Evolutionary conservation across 2,888 invertebrate genomes (phyloP).

Genomic region (Sphaeridia pumilis): DNA sequence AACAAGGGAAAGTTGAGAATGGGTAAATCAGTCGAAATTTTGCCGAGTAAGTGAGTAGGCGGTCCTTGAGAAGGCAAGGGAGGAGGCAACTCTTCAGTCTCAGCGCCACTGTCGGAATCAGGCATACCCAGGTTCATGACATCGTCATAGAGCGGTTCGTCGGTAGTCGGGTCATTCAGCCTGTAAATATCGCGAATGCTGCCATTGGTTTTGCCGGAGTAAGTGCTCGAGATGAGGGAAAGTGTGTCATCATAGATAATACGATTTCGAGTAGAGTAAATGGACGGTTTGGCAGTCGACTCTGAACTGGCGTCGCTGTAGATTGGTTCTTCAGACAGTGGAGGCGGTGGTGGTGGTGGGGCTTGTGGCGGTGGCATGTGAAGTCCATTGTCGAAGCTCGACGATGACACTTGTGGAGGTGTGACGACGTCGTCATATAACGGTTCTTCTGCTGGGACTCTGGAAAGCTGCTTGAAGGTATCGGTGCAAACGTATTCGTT

Average conservation of each 20-base stretch:
- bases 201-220: background rate
- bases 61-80: slow-evolving; percentile 33
- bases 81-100: slow-evolving; percentile 31
- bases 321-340: background rate
- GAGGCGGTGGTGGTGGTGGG: slow-evolving; percentile 10
- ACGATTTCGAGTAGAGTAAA: background rate
- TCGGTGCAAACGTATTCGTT: background rate
- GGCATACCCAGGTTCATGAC: slow-evolving; percentile 23
- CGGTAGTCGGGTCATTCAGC: slow-evolving; percentile 1
- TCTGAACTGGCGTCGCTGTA: background rate
- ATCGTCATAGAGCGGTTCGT: slow-evolving; percentile 35
- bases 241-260: slow-evolving; percentile 35
- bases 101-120: slow-evolving; percentile 30
- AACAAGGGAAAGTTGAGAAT: slow-evolving; percentile 26
- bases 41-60: slow-evolving; percentile 25
- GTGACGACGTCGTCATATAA: slow-evolving; percentile 35
- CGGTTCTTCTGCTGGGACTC: slow-evolving; percentile 14
- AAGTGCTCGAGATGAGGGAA: slow-evolving; percentile 25
- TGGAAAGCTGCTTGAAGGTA: background rate
- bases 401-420: too few relatives aligned
- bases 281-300: background rate
- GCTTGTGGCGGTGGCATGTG: slow-evolving; percentile 4
- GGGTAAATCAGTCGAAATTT: slow-evolving; percentile 27
- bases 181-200: background rate
- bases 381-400: too few relatives aligned